Base-by-base conservation (phyloP, 2,797 vertebrate genomes). In the Gallirallus australis region DNA sequence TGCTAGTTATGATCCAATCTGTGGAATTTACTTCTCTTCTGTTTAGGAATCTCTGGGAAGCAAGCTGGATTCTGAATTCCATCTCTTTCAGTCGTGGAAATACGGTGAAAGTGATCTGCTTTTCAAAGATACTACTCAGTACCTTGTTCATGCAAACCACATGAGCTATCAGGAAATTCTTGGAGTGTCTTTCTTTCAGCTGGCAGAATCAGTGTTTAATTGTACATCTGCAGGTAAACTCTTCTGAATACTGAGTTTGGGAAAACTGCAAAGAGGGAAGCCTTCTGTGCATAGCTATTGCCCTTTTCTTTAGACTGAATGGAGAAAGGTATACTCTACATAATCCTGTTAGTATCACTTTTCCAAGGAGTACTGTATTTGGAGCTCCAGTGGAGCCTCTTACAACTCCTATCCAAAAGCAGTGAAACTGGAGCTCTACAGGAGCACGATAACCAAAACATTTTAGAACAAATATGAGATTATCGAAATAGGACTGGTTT, bases 41-140 rank as follows among this genome's bases (percentile, higher is more conserved):
- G 11, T 90, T 85, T 76, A 99, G 99, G 98, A 99, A 94, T 98
- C 98, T 45, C 94, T 98, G 72, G 84, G 96, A 91, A 94, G 97
- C 70, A 98, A 96, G 76, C 64, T 86, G 82, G 97, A 98, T 64
- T 76, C 97, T 25, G 97, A 97, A 28, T 99, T 99, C 91, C 98
- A 97, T 5, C 98, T 99, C 48, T 99, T 99, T 94, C 97, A 98
- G 88, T 99, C 99, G 0, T 95, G 97, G 53, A 97, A 97, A 50
- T 99, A 98, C 33, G 98, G 98, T 94, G 99, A 98, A 95, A 99
- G 97, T 40, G 99, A 99, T 95, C 96, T 99, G 80, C 98, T 99
- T 76, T 99, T 99, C 94, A 99, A 99, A 98, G 99, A 99, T 42
- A 78, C 97, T 40, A 98, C 99, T 24, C 97, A 82, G 70, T 98